Evolutionary conservation across 2,888 invertebrate genomes (phyloP), one percentile per base, ranked within the genome.

Genomic region (Pemphredon lugubris): DNA sequence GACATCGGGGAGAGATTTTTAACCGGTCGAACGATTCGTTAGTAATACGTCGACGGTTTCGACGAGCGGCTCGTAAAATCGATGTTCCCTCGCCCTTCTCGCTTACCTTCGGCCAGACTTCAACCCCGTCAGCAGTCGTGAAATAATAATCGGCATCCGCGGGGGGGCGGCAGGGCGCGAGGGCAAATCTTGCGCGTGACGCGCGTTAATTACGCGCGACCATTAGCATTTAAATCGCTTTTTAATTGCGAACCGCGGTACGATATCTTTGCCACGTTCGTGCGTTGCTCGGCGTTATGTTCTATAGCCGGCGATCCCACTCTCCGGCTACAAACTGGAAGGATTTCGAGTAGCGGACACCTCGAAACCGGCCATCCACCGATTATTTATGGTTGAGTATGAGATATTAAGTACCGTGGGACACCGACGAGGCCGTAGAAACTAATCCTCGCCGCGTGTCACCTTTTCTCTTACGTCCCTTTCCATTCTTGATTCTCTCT

Each of bases 161-260:
- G 21, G 57, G 50, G 26, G 23, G 30, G 53, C 48, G 48, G 61
- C 50, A 61, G 58, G 47, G 68, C 48, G n/a, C 26, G 21, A 45
- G 53, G 42, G 63, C 37, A 40, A 20, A 68, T 65, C 70, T 78
- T 73, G 77, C 60, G 75, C 72, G 80, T 77, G 79, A 82, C 76
- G 74, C 71, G 67, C 73, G 79, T 81, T 85, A 83, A 85, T 85
- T 79, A 83, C 80, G 23, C 70, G 66, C 73, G 60, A 81, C 72
- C 75, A 86, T 86, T 86, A 85, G 84, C 86, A 86, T 86, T 81
- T 83, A 83, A 86, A 86, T 85, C 69, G 81, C 75, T 83, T 85
- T 86, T 81, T 86, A 85, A 86, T 86, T 85, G 77, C 80, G 74
- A 84, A 82, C 3, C 26, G 26, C 83, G 75, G 53, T 59, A 66